Percentiles rank a stretch among this genome's conserved stretches.
Conservation (phyloP, 2,888 invertebrate species). For the Callimorpha dominula region DNA sequence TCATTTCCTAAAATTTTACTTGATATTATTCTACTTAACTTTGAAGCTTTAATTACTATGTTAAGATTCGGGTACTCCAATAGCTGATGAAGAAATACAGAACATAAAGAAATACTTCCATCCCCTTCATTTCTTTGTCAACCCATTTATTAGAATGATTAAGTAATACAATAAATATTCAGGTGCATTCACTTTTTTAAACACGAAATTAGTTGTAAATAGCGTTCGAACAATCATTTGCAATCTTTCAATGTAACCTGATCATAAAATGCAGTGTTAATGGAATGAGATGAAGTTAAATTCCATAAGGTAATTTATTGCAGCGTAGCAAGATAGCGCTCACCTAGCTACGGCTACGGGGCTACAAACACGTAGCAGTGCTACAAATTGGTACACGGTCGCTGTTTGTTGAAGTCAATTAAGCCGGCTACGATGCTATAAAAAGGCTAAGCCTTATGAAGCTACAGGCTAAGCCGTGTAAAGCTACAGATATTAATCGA, state of each 20-base stretch:
- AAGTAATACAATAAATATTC: no score
- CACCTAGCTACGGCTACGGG: conserved; percentile 30
- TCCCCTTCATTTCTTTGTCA: neutral
- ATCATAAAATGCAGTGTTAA: conserved; percentile 39
- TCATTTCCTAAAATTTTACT: no score
- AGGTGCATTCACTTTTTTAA: no score
- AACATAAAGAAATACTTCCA: no score
- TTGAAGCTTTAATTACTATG: no score
- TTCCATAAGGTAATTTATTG: conserved; percentile 47
- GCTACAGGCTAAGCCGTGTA: conserved; percentile 16
- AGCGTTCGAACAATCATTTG: neutral
- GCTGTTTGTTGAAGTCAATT: conserved; percentile 59
- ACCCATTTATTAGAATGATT: neutral
- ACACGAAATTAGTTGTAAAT: neutral
- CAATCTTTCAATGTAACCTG: conserved; percentile 17
- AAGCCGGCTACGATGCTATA: conserved; percentile 46
- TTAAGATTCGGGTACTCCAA: no score
- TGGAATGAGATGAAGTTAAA: conserved; percentile 44
- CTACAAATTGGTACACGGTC: conserved; percentile 55
- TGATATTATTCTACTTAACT: no score
- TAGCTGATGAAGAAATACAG: no score
- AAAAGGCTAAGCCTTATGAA: conserved; percentile 45
- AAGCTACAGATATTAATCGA: conserved; percentile 63
- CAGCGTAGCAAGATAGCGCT: conserved; percentile 28
- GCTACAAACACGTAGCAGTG: conserved; percentile 51